Base-by-base conservation (phyloP, 2,797 vertebrate genomes). In the Helostoma temminkii region DNA sequence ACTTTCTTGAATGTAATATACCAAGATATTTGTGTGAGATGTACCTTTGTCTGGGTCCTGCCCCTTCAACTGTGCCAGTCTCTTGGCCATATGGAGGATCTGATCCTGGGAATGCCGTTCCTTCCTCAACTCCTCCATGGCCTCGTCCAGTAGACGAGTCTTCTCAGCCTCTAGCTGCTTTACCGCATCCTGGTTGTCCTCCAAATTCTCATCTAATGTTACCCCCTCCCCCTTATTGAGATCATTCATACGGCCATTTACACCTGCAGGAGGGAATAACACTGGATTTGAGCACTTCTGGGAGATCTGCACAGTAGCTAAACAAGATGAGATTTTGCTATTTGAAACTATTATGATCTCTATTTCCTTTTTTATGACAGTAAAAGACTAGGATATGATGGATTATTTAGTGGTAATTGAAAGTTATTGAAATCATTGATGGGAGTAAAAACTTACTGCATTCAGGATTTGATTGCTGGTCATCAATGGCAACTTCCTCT, bases 41-140 rank as follows among this genome's bases (percentile, higher is more conserved):
- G 9, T 80, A 99, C 97, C 96, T 93, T 91, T 95, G 39, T 96
- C 92, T 1, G 97, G 97, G 86, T 99, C 95, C 76, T 93, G 93
- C 47, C 96, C 98, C 84, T 90, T 96, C 45, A 99, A 90, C 2
- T 79, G 73, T 0, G 97, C 96, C 85, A 99, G 82, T 66, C 95
- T 95, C 88, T 94, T 97, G 55, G 95, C 95, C 67, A 98, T 92
- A 60, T 94, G 85, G 43, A 98, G 90, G 77, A 96, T 89, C 72
- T 94, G 93, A 76, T 97, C 95, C 76, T 95, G 93, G 61, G 93
- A 92, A 1, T 92, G 94, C 53, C 91, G 94, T 34, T 97, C 96
- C 53, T 93, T 95, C 66, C 59, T 91, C 69, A 99, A 92, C 69
- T 96, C 95, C 47, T 90, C 74, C 39, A 95, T 96, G 37, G 96